Evolutionary conservation across 1,140 invertebrate species (phyloP), one percentile per base, ranked within the genome.

Genomic region (Microplitis mediator): DNA sequence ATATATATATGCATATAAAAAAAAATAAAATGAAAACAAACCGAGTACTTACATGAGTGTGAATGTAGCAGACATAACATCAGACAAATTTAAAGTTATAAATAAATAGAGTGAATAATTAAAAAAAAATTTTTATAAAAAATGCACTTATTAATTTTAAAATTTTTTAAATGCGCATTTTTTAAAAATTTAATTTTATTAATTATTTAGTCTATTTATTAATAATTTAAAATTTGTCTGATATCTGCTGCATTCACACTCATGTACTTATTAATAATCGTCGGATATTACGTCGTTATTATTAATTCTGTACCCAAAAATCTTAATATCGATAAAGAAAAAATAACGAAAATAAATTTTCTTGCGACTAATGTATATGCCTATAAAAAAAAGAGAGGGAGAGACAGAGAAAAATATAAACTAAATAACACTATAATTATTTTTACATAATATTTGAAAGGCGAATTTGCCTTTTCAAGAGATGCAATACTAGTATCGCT

Each of bases 231-330:
- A 23, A 23, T 23, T 23, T 23, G 23, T 23, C 23, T 23, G 23
- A 23, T 23, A 2, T 2, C 23, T 23, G 23, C 2, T 23, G 2
- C 23, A 23, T 2, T 23, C 23, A 23, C 2, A 23, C 23, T 2
- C 23, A 23, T 23, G 23, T 1, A 23, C 2, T 23, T 23, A 23
- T 23, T 23, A 23, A 23, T 23, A 23, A 23, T 23, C 23, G 23
- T 23, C 23, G 23, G 23, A 23, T 23, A 23, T 23, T 23, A 80
- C 72, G 69, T 77, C 71, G 62, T 31, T 70, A 77, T 74, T 82
- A 76, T 83, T 72, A 76, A 77, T 82, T 84, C 74, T 78, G 78
- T 77, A 78, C 75, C 69, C 71, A 76, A 77, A 77, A 81, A 69
- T 75, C 60, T 3, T 45, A 45, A 45, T 9, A 45, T 9, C 39